Percentiles rank a stretch among this genome's conserved stretches.
Evolutionary conservation across 2,797 vertebrate genomes (phyloP).

Genomic region (Eurystomus glaucurus): DNA sequence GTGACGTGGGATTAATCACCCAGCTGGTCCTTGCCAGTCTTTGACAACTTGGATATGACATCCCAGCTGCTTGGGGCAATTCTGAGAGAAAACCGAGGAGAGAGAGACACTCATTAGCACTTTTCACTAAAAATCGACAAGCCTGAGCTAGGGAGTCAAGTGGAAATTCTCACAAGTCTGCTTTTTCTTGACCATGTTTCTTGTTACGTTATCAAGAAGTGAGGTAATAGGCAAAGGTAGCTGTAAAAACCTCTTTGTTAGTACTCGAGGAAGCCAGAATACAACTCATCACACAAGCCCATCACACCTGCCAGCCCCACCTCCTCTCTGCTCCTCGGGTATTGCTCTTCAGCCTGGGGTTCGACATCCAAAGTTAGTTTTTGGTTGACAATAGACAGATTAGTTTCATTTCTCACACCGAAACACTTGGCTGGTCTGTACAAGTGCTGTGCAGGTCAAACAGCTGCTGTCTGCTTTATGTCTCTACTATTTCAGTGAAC

Average conservation of each 20-base stretch:
- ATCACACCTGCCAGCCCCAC: accelerated
- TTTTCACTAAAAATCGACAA: background rate
- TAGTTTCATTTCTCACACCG: background rate
- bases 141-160: background rate
- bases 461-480: background rate
- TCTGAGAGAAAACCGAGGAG: background rate
- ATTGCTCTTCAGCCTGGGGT: background rate
- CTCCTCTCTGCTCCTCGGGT: background rate
- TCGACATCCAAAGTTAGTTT: background rate
- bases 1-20: background rate
- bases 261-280: background rate
- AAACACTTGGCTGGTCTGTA: background rate
- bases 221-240: background rate
- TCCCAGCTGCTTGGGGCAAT: background rate
- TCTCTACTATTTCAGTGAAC: background rate
- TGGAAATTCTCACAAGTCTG: background rate
- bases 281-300: background rate
- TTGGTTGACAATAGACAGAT: background rate
- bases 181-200: background rate
- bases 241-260: background rate
- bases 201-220: background rate
- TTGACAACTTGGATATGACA: background rate
- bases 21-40: background rate
- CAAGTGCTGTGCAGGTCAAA: background rate
- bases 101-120: background rate